A percentile compares a stretch with the other conserved stretches of the same genome.
These are phyloP conservation scores for Volucella zonaria DNA, from an alignment of 2,888 invertebrate genomes.

Conservation along the genomic window DNA sequence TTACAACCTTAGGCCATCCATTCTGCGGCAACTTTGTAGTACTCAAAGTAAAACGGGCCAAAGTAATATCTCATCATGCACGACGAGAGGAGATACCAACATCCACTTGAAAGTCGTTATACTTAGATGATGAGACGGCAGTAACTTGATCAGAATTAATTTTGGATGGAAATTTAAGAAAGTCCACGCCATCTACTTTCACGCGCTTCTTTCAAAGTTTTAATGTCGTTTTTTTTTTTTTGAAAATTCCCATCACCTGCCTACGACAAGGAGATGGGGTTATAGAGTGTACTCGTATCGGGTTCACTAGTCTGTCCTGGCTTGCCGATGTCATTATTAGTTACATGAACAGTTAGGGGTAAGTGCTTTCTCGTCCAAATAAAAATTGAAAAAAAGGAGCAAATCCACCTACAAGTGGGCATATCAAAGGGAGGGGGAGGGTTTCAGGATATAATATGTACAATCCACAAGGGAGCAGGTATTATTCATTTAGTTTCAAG, in stretches of 20 bases:
- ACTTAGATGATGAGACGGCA: not conserved
- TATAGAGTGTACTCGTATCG: slow-evolving; percentile 39
- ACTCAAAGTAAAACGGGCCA: not conserved
- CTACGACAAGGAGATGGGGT: not conserved
- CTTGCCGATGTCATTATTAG: slow-evolving; percentile 67
- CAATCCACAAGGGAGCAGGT: not conserved
- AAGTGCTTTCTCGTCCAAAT: slow-evolving; percentile 3
- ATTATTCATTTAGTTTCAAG: slow-evolving; percentile 62
- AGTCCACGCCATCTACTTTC: not conserved
- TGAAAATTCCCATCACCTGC: slow-evolving; percentile 14
- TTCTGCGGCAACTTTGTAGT: not conserved
- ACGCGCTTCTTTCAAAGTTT: slow-evolving; percentile 37
- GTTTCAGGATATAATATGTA: slow-evolving; percentile 1
- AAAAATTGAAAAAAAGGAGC: not conserved
- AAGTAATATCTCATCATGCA: slow-evolving; percentile 4
- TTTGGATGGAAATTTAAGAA: slow-evolving; percentile 40
- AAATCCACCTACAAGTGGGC: not conserved
- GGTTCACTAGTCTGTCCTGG: slow-evolving; percentile 62
- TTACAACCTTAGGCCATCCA: slow-evolving; percentile 56
- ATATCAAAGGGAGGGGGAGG: not conserved
- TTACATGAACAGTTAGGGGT: slow-evolving; percentile 35
- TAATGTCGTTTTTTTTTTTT: slow-evolving; percentile 30
- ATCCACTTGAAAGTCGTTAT: slow-evolving; percentile 21
- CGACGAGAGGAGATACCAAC: not conserved
- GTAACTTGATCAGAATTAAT: slow-evolving; percentile 59